Percentiles rank a stretch among this genome's conserved stretches.
Evolutionary conservation across 2,113 vertebrate species (phyloP).

Genomic region (Prunella himalayana): DNA sequence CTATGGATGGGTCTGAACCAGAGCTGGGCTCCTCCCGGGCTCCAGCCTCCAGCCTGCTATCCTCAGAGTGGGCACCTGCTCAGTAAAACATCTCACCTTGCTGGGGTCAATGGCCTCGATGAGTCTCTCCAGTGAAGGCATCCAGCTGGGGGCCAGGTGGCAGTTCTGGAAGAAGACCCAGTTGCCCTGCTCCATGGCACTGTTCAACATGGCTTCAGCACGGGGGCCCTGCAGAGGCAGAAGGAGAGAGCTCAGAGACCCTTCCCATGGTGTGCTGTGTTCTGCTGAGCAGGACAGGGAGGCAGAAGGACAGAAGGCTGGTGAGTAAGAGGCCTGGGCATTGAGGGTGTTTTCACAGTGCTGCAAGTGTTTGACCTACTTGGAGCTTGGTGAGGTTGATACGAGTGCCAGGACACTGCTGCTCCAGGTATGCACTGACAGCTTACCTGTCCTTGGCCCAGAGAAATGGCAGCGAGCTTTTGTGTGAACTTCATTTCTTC

Average conservation of each 20-base stretch:
- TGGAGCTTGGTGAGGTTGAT: not conserved
- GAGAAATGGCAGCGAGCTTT: conserved; percentile 86
- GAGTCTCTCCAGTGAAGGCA: conserved; percentile 87
- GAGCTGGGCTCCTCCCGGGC: not conserved
- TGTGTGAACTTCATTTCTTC: conserved; percentile 89
- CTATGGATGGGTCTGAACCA: not conserved
- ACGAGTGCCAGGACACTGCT: not conserved
- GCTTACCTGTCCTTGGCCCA: conserved; percentile 89
- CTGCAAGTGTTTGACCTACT: not conserved
- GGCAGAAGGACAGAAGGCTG: not conserved
- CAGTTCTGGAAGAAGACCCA: conserved; percentile 98
- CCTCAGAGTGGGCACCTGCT: not conserved
- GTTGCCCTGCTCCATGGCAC: conserved; percentile 84
- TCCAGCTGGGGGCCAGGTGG: conserved; percentile 93
- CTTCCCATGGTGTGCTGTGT: fast-evolving
- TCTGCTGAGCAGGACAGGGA: not conserved
- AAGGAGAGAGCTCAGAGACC: not conserved
- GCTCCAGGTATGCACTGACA: not conserved
- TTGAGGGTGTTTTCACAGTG: not conserved
- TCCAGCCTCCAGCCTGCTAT: not conserved
- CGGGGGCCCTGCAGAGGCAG: conserved; percentile 76
- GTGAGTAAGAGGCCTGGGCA: not conserved
- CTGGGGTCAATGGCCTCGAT: conserved; percentile 81
- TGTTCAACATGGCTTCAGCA: conserved; percentile 85
- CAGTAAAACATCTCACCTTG: conserved; percentile 70